A percentile compares a stretch with the other conserved stretches of the same genome.
These are phyloP conservation scores for Chondrosia reniformis DNA, from an alignment of 37 sponge, comb jelly and placozoan genomes.

Conservation along the genomic window DNA sequence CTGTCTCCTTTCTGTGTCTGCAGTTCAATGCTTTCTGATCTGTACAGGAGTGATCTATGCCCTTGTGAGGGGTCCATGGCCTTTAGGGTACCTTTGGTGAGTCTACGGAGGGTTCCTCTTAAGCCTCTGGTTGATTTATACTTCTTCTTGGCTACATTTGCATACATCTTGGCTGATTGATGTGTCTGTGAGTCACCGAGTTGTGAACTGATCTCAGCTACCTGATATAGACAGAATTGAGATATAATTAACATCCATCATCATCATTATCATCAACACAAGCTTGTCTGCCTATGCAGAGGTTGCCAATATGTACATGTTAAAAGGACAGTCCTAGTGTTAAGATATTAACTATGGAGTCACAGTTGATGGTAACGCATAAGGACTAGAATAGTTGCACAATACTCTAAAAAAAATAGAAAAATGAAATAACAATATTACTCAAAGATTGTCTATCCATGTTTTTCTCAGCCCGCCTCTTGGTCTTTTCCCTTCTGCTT, in stretches of 20 bases:
- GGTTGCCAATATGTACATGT: neutral
- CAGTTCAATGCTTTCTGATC: constrained; percentile 4
- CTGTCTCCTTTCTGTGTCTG: constrained; percentile 9
- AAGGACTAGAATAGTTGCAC: too few species aligned
- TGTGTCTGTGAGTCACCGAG: constrained; percentile 1
- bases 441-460: too few species aligned
- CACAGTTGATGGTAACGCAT: too few species aligned
- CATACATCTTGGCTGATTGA: neutral
- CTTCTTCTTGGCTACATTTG: constrained; percentile 4
- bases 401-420: too few species aligned
- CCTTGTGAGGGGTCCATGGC: neutral
- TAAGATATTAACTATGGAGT: too few species aligned
- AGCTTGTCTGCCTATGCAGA: neutral
- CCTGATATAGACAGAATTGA: neutral
- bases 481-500: too few species aligned
- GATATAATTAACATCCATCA: too few species aligned
- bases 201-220: neutral
- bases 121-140: neutral
- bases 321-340: too few species aligned
- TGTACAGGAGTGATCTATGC: neutral
- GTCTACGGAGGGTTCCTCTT: constrained; percentile 8
- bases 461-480: too few species aligned
- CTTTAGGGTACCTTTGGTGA: neutral
- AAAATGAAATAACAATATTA: too few species aligned
- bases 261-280: neutral